These are phyloP conservation scores for Baronia brevicornis DNA, from an alignment of 2,888 invertebrate species.

Conservation along the genomic window DNA sequence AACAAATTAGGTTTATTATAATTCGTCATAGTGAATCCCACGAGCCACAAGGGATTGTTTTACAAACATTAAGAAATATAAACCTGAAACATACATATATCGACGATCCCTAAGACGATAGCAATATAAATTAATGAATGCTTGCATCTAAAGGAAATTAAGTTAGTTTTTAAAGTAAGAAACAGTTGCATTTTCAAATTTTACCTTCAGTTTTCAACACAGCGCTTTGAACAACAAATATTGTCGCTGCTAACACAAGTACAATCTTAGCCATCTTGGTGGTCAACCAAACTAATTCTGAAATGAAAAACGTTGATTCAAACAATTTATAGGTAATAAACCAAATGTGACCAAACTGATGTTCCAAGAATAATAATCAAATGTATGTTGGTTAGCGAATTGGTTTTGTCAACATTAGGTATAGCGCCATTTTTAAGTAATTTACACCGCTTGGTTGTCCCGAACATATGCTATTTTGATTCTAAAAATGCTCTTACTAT, in stretches of 20 bases:
- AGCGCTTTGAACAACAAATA: conserved; percentile 30
- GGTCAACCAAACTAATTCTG: conserved; percentile 15
- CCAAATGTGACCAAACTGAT: conserved; percentile 23
- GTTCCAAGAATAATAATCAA: conserved; percentile 47
- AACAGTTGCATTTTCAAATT: too few species aligned
- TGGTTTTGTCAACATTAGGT: conserved; percentile 34
- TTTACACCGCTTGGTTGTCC: too few species aligned
- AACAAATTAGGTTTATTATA: too few species aligned
- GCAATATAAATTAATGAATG: neutral
- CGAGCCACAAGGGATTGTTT: too few species aligned
- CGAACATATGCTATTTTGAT: too few species aligned
- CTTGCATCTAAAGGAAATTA: neutral
- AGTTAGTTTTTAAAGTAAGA: neutral
- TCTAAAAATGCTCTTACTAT: too few species aligned
- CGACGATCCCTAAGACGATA: too few species aligned
- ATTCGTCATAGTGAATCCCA: too few species aligned
- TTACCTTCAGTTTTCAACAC: conserved; percentile 23
- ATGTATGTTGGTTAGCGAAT: too few species aligned
- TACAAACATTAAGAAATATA: too few species aligned
- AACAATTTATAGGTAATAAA: conserved; percentile 39
- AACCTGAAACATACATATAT: too few species aligned
- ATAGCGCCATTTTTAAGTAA: conserved; percentile 31
- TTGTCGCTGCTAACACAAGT: conserved; percentile 27
- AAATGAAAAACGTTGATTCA: neutral
- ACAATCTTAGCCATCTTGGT: conserved; percentile 30